These are phyloP conservation scores for Lepidurus apus DNA, from an alignment of 1,140 invertebrate genomes.

Conservation along the genomic window DNA sequence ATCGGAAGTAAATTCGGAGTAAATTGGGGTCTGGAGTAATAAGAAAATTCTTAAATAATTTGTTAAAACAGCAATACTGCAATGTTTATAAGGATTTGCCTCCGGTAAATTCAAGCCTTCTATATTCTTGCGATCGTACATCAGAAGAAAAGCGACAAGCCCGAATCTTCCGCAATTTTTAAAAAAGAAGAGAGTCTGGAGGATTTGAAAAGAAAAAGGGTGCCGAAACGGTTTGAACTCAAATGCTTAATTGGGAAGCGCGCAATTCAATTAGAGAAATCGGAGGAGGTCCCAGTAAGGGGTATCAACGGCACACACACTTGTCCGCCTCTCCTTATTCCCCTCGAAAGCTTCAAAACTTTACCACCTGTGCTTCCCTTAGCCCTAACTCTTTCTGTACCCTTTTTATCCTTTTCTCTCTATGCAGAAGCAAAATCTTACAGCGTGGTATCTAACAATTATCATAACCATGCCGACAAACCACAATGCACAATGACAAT, in stretches of 20 bases:
- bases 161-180: background rate
- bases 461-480: constrained; percentile 6
- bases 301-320: background rate
- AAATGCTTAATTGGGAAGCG: constrained; percentile 7
- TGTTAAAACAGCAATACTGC: too few species aligned
- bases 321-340: background rate
- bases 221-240: background rate
- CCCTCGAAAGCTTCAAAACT: background rate
- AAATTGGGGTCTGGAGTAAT: too few species aligned
- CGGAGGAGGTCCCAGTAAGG: constrained; percentile 11
- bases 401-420: background rate
- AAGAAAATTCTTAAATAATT: too few species aligned
- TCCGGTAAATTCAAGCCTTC: background rate
- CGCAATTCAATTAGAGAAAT: constrained; percentile 16
- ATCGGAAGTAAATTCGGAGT: too few species aligned
- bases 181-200: background rate
- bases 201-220: background rate
- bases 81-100: background rate
- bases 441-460: background rate
- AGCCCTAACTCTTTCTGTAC: background rate
- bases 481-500: constrained; percentile 10
- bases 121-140: background rate
- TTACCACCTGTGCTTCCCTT: background rate
- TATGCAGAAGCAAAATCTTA: constrained; percentile 13
- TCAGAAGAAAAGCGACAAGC: background rate